Evolutionary conservation across 2,888 invertebrate genomes (phyloP), one percentile per base, ranked within the genome.

Genomic region (Agrochola macilenta): DNA sequence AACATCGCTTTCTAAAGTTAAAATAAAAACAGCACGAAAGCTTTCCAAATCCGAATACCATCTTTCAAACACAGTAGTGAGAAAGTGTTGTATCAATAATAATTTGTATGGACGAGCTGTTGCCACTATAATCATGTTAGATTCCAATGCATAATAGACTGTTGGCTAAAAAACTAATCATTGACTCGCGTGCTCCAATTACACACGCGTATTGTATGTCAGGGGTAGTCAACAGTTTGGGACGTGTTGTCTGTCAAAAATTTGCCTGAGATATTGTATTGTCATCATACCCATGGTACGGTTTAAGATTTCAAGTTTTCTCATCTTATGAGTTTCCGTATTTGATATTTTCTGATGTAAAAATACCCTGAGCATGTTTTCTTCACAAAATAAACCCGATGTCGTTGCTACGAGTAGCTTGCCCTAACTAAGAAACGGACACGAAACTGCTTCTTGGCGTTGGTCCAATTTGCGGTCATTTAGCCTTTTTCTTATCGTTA

Each of bases 171-270:
- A 85, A 84, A 85, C 43, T 73, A 81, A 76, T 75, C 57, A 80
- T 83, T 84, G 75, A 49, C 71, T 87, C 71, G 80, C 83, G 80
- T 81, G 85, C 77, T 82, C 69, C 73, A 76, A 85, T 85, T 87
- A 79, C 76, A 75, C 61, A 68, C 61, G 54, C 61, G 69, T 78
- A 70, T 66, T 39, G 9, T 68, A 68, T 75, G 20, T 1, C 85
- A 77, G 85, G 71, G 64, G 58, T 58, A 23, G 61, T 8, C 5
- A 84, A 83, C 83, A 49, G 58, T 80, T 68, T 14, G 14, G 4
- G 20, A 30, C 12, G 1, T 20, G 26, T 46, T 54, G 7, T 20
- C 2, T 26, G 68, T 17, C n/a, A 65, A 49, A 39, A 23, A n/a
- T 35, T 17, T 1, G 8, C 3, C 57, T 8, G 12, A 72, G 12